Percentiles rank a stretch among this genome's conserved stretches.
Evolutionary conservation across 2,888 invertebrate species (phyloP).

Genomic region (Agrotis exclamationis): DNA sequence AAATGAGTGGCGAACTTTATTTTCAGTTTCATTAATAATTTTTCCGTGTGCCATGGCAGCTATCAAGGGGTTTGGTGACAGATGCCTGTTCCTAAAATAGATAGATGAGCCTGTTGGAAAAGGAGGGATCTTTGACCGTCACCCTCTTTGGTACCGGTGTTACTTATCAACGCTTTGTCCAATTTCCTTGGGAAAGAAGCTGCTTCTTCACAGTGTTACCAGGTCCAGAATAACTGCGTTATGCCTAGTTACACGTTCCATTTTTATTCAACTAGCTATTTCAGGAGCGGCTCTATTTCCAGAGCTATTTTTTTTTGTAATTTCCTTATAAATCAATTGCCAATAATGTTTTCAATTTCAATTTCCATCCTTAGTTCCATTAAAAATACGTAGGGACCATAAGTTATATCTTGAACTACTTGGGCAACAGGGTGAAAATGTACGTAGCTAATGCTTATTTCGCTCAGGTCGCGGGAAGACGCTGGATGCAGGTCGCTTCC

Average conservation of each 20-base stretch:
- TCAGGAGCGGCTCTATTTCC: neutral
- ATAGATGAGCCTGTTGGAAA: constrained; percentile 1
- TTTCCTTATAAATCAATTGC: neutral
- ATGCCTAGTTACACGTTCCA: neutral
- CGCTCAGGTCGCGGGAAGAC: no score
- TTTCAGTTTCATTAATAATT: constrained; percentile 24
- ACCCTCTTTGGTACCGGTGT: neutral
- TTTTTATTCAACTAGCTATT: neutral
- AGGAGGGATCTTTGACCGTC: neutral
- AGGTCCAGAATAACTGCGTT: neutral
- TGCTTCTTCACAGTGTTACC: neutral
- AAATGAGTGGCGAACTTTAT: constrained; percentile 42
- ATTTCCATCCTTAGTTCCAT: neutral
- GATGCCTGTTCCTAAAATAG: constrained; percentile 10
- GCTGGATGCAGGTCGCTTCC: no score
- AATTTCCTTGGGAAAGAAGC: neutral
- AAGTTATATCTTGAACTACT: neutral
- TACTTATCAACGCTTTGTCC: constrained; percentile 11
- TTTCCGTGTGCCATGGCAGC: neutral
- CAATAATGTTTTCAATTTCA: neutral
- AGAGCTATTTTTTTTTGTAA: neutral
- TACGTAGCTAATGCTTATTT: neutral
- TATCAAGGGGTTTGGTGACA: constrained; percentile 14
- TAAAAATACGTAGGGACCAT: neutral
- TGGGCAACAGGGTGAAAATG: neutral